These are phyloP conservation scores for Synanthedon andrenaeformis DNA, from an alignment of 2,888 invertebrate species.

Conservation along the genomic window DNA sequence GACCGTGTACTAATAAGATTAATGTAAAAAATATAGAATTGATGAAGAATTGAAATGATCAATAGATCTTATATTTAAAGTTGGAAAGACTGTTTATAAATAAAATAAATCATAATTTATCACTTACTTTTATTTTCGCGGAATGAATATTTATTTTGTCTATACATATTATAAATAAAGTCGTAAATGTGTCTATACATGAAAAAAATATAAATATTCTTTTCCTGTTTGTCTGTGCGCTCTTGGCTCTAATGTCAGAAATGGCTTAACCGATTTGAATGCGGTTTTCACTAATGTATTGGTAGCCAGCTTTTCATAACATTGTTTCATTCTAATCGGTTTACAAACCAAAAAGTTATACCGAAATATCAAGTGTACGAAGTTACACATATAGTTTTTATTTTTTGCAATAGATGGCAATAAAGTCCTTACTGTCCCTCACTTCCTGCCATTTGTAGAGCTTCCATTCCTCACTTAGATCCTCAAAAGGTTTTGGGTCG, in stretches of 20 bases:
- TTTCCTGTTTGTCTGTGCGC: too few species aligned
- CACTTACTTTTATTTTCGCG: background rate
- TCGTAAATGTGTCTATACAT: too few species aligned
- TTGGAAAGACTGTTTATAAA: slow-evolving; percentile 7
- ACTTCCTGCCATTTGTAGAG: slow-evolving; percentile 71
- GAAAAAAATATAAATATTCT: too few species aligned
- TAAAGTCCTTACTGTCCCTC: slow-evolving; percentile 72
- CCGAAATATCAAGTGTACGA: too few species aligned
- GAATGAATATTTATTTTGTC: too few species aligned
- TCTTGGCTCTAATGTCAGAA: too few species aligned
- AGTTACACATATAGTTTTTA: slow-evolving; percentile 1
- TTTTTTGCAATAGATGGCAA: slow-evolving; percentile 68
- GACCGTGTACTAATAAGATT: slow-evolving; percentile 53
- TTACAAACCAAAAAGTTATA: too few species aligned
- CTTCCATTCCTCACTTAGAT: slow-evolving; percentile 69
- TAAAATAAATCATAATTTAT: slow-evolving; percentile 7
- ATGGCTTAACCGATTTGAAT: too few species aligned
- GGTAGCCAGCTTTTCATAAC: too few species aligned
- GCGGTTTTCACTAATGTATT: too few species aligned
- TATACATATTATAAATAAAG: too few species aligned
- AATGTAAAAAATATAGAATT: slow-evolving; percentile 64
- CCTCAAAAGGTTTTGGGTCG: slow-evolving; percentile 76
- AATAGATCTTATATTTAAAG: slow-evolving; percentile 1
- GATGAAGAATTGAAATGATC: slow-evolving; percentile 48
- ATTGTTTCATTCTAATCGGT: too few species aligned